Percentiles rank a stretch among this genome's conserved stretches.
Evolutionary conservation across 2,113 vertebrate species (phyloP).

Genomic region (Gila orcuttii): DNA sequence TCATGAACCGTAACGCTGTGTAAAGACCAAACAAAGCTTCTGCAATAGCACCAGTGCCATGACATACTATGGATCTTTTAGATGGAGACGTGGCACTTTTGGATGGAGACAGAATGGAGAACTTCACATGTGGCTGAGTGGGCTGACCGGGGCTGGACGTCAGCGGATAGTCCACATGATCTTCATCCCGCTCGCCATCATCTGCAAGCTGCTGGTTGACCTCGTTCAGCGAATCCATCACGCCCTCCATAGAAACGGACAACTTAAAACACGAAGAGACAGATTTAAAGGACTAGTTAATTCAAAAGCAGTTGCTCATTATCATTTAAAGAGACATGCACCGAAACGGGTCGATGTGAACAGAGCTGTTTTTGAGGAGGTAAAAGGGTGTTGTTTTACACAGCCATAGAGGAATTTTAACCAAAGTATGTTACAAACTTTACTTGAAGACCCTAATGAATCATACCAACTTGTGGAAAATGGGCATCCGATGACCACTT

Average conservation of each 20-base stretch:
- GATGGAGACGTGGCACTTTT: constrained; percentile 84
- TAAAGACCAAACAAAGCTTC: background rate
- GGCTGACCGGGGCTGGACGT: constrained; percentile 77
- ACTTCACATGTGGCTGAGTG: constrained; percentile 75
- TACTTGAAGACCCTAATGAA: no score
- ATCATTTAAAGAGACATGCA: no score
- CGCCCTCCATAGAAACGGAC: constrained; percentile 87
- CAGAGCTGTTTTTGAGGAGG: no score
- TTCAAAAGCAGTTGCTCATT: no score
- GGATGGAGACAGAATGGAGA: constrained; percentile 84
- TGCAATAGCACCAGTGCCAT: background rate
- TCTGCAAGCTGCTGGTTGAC: constrained; percentile 90
- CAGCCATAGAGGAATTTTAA: no score
- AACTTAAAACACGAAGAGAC: constrained; percentile 71
- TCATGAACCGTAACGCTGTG: background rate
- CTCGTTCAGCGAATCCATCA: constrained; percentile 87
- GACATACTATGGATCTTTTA: constrained; percentile 85
- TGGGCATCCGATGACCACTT: no score
- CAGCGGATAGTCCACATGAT: constrained; percentile 55
- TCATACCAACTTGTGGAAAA: no score
- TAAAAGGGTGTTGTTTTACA: no score
- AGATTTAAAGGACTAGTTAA: no score
- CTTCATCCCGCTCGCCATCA: constrained; percentile 73
- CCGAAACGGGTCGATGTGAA: no score
- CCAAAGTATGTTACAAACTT: no score